A percentile compares a stretch with the other conserved stretches of the same genome.
Conservation (phyloP, 2,113 vertebrate genomes). For the Ahaetulla prasina region DNA sequence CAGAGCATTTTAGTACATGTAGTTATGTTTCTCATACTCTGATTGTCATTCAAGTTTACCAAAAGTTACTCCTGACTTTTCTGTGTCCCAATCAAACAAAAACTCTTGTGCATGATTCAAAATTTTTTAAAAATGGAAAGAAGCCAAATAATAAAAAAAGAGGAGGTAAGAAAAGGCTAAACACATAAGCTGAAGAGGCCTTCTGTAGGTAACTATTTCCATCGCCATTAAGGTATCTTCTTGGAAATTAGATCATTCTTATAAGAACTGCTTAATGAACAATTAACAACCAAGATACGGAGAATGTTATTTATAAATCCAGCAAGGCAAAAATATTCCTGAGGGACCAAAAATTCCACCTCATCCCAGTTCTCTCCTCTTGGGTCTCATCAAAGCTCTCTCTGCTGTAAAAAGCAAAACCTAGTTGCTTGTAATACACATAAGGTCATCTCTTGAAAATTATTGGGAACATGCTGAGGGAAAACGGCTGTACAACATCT, state of each 20-base stretch:
- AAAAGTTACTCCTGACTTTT: not conserved
- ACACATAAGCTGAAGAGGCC: not conserved
- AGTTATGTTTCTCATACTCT: not conserved
- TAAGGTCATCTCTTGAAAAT: not conserved
- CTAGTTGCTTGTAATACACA: not conserved
- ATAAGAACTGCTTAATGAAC: conserved; percentile 34
- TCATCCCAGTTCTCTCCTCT: not conserved
- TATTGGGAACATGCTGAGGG: not conserved
- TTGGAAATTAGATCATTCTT: conserved; percentile 36
- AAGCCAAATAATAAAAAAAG: not conserved
- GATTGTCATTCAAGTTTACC: not conserved
- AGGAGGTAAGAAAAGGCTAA: not conserved
- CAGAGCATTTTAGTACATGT: not conserved
- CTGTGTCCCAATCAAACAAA: not conserved
- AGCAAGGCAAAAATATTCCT: not conserved
- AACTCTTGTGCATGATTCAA: not conserved
- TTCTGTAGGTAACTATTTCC: not conserved
- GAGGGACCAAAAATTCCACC: conserved; percentile 9
- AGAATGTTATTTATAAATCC: not conserved
- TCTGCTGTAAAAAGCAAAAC: fast-evolving
- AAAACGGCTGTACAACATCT: not conserved
- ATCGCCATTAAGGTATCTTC: not conserved
- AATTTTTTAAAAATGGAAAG: not conserved
- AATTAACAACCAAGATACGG: conserved; percentile 26
- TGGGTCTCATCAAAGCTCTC: not conserved